Evolutionary conservation across 2,888 invertebrate genomes (phyloP).

Genomic region (Ormyrus nitidulus): DNA sequence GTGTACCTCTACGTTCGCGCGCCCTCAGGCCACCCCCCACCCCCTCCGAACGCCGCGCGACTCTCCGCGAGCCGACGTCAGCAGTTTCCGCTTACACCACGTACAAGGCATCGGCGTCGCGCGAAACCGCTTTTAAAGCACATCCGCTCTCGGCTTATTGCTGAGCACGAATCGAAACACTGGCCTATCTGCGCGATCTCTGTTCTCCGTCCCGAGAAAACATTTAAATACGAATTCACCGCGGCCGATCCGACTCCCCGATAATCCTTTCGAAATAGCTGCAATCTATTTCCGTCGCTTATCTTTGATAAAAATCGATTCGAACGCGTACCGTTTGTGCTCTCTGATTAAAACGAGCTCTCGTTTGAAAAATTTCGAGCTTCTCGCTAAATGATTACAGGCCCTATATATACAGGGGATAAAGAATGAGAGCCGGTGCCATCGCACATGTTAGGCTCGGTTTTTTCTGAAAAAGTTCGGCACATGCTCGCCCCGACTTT

Average conservation of each 20-base stretch:
- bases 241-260: not conserved
- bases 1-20: conserved; percentile 35
- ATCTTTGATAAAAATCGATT: not conserved
- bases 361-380: no score
- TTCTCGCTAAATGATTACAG: no score
- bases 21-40: conserved; percentile 29
- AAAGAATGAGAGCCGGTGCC: no score
- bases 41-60: not conserved
- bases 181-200: conserved; percentile 70
- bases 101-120: conserved; percentile 36
- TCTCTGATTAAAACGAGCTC: not conserved
- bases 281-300: no score
- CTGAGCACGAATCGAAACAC: conserved; percentile 70
- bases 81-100: conserved; percentile 62
- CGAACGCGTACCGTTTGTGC: not conserved
- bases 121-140: conserved; percentile 36
- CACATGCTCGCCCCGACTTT: no score
- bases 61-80: conserved; percentile 58
- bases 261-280: no score
- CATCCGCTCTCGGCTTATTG: conserved; percentile 67
- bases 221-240: conserved; percentile 65
- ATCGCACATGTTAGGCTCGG: no score
- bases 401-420: no score
- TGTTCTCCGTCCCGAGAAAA: conserved; percentile 66
- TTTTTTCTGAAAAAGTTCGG: no score